Evolutionary conservation across 2,113 vertebrate species (phyloP).

Genomic region (Nettapus auritus): DNA sequence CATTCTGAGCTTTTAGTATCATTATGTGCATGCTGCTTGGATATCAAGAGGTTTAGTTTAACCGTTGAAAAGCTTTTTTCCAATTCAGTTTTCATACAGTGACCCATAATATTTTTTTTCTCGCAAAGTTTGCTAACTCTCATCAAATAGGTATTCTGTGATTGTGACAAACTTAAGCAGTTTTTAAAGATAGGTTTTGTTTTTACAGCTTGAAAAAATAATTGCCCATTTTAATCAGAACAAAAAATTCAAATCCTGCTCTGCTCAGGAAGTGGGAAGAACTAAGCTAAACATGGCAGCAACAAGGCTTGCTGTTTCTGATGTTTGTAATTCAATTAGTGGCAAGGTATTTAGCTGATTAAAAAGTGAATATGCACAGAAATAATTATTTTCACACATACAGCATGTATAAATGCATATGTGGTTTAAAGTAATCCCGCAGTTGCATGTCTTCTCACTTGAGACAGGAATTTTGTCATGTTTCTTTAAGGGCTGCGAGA

Average conservation of each 20-base stretch:
- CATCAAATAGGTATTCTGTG: background rate
- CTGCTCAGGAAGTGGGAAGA: constrained; percentile 17
- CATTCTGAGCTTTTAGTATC: constrained; percentile 69
- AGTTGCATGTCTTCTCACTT: background rate
- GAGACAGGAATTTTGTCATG: background rate
- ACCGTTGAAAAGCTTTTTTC: constrained; percentile 48
- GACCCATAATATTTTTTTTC: constrained; percentile 46
- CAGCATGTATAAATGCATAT: background rate
- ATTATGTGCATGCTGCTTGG: constrained; percentile 53
- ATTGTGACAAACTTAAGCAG: background rate
- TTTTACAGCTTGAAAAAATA: constrained; percentile 49
- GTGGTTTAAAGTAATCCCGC: background rate
- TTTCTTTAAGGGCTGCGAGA: background rate
- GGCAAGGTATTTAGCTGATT: background rate
- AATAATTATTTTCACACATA: background rate
- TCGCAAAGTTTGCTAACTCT: constrained; percentile 39
- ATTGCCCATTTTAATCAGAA: constrained; percentile 20
- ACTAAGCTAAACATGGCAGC: constrained; percentile 22
- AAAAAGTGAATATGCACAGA: background rate
- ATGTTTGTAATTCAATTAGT: constrained; percentile 25
- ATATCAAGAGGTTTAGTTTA: constrained; percentile 54
- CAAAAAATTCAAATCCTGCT: background rate
- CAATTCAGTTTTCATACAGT: constrained; percentile 56
- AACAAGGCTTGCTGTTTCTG: constrained; percentile 28
- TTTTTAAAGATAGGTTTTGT: constrained; percentile 12